A percentile compares a stretch with the other conserved stretches of the same genome.
Evolutionary conservation across 2,797 vertebrate species (phyloP).

Genomic region (Cyprinodon diabolis): DNA sequence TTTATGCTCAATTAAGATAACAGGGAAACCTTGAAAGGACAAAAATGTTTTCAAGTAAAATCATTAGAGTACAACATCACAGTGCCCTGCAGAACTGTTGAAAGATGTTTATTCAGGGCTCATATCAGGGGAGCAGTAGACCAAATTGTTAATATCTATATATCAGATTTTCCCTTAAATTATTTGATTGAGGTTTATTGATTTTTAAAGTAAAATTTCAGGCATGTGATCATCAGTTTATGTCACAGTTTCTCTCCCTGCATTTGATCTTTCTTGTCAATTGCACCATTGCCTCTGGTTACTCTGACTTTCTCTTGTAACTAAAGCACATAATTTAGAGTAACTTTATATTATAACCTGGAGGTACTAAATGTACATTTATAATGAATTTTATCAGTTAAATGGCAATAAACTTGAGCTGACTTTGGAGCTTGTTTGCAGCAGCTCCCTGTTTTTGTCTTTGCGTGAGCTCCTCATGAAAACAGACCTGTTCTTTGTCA

Average conservation of each 20-base stretch:
- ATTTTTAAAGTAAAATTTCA: not conserved
- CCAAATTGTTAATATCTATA: not conserved
- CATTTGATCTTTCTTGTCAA: not conserved
- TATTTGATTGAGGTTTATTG: not conserved
- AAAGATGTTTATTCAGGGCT: conserved; percentile 7
- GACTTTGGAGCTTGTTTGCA: not conserved
- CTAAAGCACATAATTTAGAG: not conserved
- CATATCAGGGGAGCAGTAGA: not conserved
- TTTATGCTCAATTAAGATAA: conserved; percentile 88
- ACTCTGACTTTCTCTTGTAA: not conserved
- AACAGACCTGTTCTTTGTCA: not conserved
- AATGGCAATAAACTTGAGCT: not conserved
- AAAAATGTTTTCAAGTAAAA: conserved; percentile 78
- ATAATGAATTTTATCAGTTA: not conserved
- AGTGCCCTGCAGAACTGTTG: conserved; percentile 24
- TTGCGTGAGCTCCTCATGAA: not conserved
- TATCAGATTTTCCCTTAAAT: not conserved
- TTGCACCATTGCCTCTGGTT: not conserved
- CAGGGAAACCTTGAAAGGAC: conserved; percentile 82
- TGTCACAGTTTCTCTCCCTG: not conserved
- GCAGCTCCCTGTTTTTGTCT: not conserved
- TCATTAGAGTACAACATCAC: conserved; percentile 61
- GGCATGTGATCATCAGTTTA: not conserved
- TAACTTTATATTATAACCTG: not conserved
- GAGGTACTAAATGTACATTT: not conserved